Base-by-base conservation (phyloP, 2,888 invertebrate genomes). In the Cynaeus angustus region DNA sequence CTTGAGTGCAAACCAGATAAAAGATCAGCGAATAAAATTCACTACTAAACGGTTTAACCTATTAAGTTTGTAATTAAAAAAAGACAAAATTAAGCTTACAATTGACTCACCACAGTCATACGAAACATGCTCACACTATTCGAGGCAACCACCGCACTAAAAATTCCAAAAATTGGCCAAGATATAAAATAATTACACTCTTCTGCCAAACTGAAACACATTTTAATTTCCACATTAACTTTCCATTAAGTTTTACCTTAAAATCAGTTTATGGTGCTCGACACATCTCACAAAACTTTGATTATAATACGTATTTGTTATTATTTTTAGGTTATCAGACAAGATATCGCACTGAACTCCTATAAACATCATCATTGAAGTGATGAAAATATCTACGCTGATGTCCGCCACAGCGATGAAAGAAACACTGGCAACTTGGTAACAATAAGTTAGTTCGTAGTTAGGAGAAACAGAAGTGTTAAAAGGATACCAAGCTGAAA, bases 401-500 rank as follows among this genome's bases (percentile, higher is more conserved):
- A 41, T 13, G 13, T 41, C 41, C 1, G 41, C 41, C 4, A 41
- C 41, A n/a, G 12, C 10, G 12, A 41, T 41, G 10, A 41, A 12
- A 10, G 12, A 41, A 41, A 48, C 16, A 14, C 48, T 16, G 1
- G 13, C 14, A 48, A 48, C 26, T 48, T 48, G 48, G 13, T 48
- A 48, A n/a, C 6, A 14, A 8, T 48, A 53, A 9, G 30, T 53
- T n/a, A 53, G 9, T 26, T 53, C 30, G n/a, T 53, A 53, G n/a
- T n/a, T 26, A n/a, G 48, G 48, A 5, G 48, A 14, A n/a, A 26
- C n/a, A 3, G 16, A n/a, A 9, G 48, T 48, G 8, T 53, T 26
- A 10, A 53, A 53, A 1, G 53, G 53, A 30, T 30, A 53, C 53
- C 53, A 53, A n/a, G 53, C 28, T 5, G 33, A 26, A 13, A 53